Conservation (phyloP, 2,888 invertebrate species). For the Thelaira solivaga region DNA sequence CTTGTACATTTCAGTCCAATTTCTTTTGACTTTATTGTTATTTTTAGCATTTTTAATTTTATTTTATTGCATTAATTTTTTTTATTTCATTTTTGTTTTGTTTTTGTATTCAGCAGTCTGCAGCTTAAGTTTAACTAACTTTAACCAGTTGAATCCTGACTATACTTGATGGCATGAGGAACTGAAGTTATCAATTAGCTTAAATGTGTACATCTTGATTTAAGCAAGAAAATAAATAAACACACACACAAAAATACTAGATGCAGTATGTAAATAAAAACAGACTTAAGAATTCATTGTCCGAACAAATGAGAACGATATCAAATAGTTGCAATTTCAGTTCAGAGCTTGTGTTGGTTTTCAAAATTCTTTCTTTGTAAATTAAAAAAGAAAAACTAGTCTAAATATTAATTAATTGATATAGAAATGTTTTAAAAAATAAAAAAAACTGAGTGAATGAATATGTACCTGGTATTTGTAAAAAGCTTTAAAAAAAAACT, state of each 20-base stretch:
- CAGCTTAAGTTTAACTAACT: constrained; percentile 38
- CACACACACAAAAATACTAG: not conserved
- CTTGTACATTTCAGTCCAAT: not conserved
- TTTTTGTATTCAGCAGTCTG: not conserved
- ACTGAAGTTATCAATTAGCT: constrained; percentile 18
- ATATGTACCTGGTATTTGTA: no score
- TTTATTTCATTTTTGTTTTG: not conserved
- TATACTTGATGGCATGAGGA: constrained; percentile 13
- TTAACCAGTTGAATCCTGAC: constrained; percentile 51
- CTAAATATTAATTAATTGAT: no score
- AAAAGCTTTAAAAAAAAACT: not conserved
- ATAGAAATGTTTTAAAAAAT: no score
- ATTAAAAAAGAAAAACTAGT: no score
- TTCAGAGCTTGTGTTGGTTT: not conserved
- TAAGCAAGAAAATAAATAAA: not conserved
- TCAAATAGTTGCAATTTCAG: not conserved
- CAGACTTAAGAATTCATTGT: not conserved
- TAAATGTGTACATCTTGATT: constrained; percentile 6
- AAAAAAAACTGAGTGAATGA: no score
- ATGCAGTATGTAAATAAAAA: no score
- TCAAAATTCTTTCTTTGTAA: no score
- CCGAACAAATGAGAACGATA: not conserved
- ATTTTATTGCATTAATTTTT: not conserved
- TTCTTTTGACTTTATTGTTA: not conserved
- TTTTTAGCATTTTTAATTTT: not conserved